Base-by-base conservation (phyloP, 2,888 invertebrate species). In the Sphaerophoria rueppellii region DNA sequence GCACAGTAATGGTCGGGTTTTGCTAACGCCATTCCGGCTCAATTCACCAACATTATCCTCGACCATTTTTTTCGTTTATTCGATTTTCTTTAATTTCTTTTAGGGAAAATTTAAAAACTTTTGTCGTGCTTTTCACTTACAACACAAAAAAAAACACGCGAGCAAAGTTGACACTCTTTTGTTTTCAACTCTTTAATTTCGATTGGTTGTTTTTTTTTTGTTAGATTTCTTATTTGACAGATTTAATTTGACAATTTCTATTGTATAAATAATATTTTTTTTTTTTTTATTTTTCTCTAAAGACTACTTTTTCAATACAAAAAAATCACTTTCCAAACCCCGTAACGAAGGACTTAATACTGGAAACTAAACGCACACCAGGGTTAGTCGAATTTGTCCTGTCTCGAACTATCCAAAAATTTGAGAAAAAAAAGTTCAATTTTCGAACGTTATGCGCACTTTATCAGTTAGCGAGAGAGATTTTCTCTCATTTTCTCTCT, bases 21-120 rank as follows among this genome's bases (percentile, higher is more conserved):
- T 92, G 88, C 88, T 89, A 88, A 90, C 90, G 88, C 91, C 91
- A 87, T 91, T 92, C 88, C 90, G 91, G 87, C 89, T 90, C 69
- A 87, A 86, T 88, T 91, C 90, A 86, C 88, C 90, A 86, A 88
- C 90, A 82, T 67, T 77, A 55, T 87, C 88, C 63, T 88, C 86
- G 63, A 88, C 88, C 89, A 90, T 89, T 87, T 87, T 87, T 88
- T 63, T 77, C 54, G 46, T 24, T 9, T 40, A 54, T 50, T 37
- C 43, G 40, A 63, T 55, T 61, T 72, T 79, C 7, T 11, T 57
- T 65, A 24, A 11, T 60, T 43, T 63, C 43, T 52, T 35, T 35
- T 40, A 48, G 37, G 40, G 4, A 6, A 6, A 40, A 40, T 40
- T 40, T 40, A 0, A 7, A 6, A 40, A 40, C 9, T 7, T 6